A percentile compares a stretch with the other conserved stretches of the same genome.
Evolutionary conservation across 2,113 vertebrate species (phyloP).

Genomic region (Anoura caudifer): DNA sequence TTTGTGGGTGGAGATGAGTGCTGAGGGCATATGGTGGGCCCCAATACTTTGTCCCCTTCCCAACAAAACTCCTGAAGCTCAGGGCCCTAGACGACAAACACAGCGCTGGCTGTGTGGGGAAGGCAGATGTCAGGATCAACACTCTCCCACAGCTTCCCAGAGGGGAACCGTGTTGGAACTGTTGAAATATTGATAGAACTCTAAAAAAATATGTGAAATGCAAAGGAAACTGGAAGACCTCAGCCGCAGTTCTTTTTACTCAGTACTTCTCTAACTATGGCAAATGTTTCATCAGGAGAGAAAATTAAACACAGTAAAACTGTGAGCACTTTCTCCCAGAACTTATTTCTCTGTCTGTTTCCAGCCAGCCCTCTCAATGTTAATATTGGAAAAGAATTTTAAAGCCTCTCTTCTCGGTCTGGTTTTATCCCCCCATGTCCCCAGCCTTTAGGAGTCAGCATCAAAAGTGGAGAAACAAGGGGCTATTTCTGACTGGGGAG

Average conservation of each 20-base stretch:
- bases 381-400: not conserved
- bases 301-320: slow-evolving; percentile 71
- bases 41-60: not conserved
- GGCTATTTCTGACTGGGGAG: not conserved
- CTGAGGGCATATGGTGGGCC: not conserved
- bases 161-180: not conserved
- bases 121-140: accelerated
- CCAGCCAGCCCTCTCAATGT: not conserved
- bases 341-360: slow-evolving; percentile 29
- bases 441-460: not conserved
- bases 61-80: not conserved
- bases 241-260: slow-evolving; percentile 45
- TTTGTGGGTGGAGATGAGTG: accelerated
- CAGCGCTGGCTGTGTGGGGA: not conserved
- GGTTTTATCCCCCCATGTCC: not conserved
- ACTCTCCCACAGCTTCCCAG: not conserved
- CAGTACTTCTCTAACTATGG: slow-evolving; percentile 30
- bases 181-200: slow-evolving; percentile 24
- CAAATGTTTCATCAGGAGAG: slow-evolving; percentile 65
- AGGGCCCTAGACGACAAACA: not conserved
- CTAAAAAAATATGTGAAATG: not conserved
- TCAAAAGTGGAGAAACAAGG: not conserved
- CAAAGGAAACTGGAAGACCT: slow-evolving; percentile 47
- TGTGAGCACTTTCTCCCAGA: slow-evolving; percentile 10
- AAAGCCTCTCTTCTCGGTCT: not conserved